These are phyloP conservation scores for Neodiprion lecontei DNA, from an alignment of 1,140 invertebrate genomes.

Conservation along the genomic window DNA sequence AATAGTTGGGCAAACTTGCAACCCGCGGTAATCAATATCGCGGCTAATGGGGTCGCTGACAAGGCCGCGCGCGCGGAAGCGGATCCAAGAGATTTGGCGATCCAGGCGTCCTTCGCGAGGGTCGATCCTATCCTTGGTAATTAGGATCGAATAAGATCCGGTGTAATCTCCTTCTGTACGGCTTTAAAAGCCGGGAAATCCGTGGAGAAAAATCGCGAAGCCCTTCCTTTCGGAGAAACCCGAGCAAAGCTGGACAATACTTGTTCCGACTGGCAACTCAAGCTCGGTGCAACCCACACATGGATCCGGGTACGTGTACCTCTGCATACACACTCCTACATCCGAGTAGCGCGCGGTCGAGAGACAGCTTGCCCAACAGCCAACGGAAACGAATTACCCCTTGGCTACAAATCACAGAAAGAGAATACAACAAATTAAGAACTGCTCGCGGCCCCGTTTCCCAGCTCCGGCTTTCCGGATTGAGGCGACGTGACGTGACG, in stretches of 20 bases:
- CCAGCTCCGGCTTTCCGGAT: neutral
- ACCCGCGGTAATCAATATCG: neutral
- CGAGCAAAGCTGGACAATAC: neutral
- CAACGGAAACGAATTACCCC: conserved; percentile 6
- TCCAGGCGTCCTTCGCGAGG: neutral
- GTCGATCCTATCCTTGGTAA: neutral
- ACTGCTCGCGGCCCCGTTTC: neutral
- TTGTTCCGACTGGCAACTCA: neutral
- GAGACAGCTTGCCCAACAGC: conserved; percentile 3
- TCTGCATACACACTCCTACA: neutral
- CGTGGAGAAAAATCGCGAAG: conserved; percentile 2
- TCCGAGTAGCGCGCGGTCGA: neutral
- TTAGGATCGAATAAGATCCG: neutral
- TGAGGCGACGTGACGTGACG: neutral
- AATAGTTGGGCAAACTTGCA: neutral
- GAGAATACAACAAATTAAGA: conserved; percentile 7
- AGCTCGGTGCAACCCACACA: neutral
- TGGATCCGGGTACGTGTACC: neutral
- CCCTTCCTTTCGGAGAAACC: conserved; percentile 4
- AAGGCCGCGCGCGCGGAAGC: neutral
- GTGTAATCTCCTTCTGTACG: neutral
- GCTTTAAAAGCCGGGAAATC: conserved; percentile 3
- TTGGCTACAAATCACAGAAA: conserved; percentile 1
- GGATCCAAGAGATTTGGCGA: conserved; percentile 1
- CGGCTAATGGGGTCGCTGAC: conserved; percentile 3